Evolutionary conservation across 2,888 invertebrate species (phyloP).

Genomic region (Drosophila putrida): DNA sequence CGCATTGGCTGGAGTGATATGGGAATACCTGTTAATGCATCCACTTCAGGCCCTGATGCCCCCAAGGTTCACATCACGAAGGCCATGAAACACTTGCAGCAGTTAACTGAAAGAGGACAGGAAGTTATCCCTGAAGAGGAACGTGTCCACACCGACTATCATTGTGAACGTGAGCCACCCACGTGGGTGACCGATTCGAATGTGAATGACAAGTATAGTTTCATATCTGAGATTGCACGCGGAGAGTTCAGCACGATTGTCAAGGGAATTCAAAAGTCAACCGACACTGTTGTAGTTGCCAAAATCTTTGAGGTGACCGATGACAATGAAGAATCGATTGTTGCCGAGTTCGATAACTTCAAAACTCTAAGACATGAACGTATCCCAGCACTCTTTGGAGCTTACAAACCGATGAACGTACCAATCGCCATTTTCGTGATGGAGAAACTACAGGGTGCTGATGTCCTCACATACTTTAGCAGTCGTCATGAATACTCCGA

Average conservation of each 20-base stretch:
- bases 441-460: constrained; percentile 96
- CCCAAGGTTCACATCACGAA: constrained; percentile 92
- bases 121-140: constrained; percentile 89
- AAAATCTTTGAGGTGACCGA: constrained; percentile 92
- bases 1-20: constrained; percentile 97
- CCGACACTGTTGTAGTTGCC: constrained; percentile 92
- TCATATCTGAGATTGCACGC: constrained; percentile 93
- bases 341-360: constrained; percentile 93
- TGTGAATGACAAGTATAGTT: constrained; percentile 92
- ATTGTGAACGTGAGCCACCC: constrained; percentile 90
- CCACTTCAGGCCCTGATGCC: constrained; percentile 89
- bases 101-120: constrained; percentile 93
- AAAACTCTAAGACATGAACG: constrained; percentile 94
- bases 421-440: constrained; percentile 90
- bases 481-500: constrained; percentile 96
- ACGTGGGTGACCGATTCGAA: constrained; percentile 90
- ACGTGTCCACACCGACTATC: constrained; percentile 90
- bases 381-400: constrained; percentile 91
- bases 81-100: constrained; percentile 94
- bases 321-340: constrained; percentile 89
- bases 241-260: constrained; percentile 95
- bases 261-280: constrained; percentile 91
- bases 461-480: constrained; percentile 94
- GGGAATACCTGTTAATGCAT: constrained; percentile 92
- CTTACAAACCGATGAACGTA: constrained; percentile 89